A percentile compares a stretch with the other conserved stretches of the same genome.
Conservation (phyloP, 1,140 invertebrate genomes). For the Drosophila rhopaloa region DNA sequence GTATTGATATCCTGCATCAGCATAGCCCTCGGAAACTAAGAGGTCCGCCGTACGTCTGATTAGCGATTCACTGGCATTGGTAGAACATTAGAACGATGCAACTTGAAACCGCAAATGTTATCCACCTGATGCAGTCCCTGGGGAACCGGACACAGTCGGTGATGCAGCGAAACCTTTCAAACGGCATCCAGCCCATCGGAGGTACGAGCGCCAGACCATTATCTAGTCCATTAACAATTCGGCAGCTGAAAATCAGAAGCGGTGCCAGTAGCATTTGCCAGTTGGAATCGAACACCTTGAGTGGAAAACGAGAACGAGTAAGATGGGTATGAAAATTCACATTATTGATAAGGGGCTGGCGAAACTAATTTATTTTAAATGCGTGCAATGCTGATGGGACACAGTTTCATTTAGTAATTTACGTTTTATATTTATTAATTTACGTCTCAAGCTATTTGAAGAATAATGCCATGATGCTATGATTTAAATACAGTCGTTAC, state of each 20-base stretch:
- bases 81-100: background rate
- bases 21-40: constrained; percentile 94
- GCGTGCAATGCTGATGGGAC: constrained; percentile 1
- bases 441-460: no score
- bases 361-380: constrained; percentile 6
- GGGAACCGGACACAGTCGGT: constrained; percentile 96
- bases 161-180: constrained; percentile 96
- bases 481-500: no score
- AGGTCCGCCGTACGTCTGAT: constrained; percentile 96
- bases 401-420: background rate
- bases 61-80: constrained; percentile 90
- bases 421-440: no score
- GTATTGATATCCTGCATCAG: constrained; percentile 94
- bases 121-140: constrained; percentile 95
- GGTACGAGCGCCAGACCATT: constrained; percentile 93
- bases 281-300: background rate
- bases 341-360: background rate
- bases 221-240: constrained; percentile 86
- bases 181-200: constrained; percentile 95
- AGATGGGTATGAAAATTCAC: background rate
- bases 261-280: background rate
- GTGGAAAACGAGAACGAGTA: background rate
- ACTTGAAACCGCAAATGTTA: constrained; percentile 51
- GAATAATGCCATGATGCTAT: no score
- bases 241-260: background rate